Percentiles rank a stretch among this genome's conserved stretches.
Conservation (phyloP, 92 coral and sea anemone genomes). For the Phenganax subtilis region DNA sequence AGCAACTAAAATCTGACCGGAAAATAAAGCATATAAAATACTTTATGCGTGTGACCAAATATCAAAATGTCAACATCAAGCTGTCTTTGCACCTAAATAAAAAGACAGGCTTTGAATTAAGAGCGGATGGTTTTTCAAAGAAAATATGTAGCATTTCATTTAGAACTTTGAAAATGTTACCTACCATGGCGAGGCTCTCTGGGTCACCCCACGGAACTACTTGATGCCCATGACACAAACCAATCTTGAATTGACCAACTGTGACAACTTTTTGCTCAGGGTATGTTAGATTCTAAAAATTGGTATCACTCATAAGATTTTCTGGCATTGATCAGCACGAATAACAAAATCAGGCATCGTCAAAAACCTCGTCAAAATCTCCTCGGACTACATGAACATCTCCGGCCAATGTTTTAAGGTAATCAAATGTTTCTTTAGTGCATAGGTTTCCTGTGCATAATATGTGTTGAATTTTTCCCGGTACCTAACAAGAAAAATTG, state of each 20-base stretch:
- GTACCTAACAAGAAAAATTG: conserved; percentile 57
- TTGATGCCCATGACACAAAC: conserved; percentile 98
- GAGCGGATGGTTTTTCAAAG: too few relatives aligned
- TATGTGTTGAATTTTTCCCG: conserved; percentile 97
- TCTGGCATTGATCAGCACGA: neutral
- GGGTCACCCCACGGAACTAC: conserved; percentile 99
- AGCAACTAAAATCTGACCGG: neutral
- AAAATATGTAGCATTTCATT: too few relatives aligned
- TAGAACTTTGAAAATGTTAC: neutral
- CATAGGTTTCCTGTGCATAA: conserved; percentile 97
- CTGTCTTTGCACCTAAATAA: conserved; percentile 82
- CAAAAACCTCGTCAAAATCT: conserved; percentile 91
- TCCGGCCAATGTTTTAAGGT: conserved; percentile 86
- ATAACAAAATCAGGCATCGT: neutral
- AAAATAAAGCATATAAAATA: neutral
- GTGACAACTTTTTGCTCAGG: conserved; percentile 98
- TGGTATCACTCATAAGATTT: neutral
- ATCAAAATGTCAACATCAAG: conserved; percentile 93
- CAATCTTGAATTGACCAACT: conserved; percentile 97
- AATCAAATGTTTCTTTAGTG: conserved; percentile 91
- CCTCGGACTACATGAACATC: conserved; percentile 97
- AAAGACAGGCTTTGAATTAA: too few relatives aligned
- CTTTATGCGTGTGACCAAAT: conserved; percentile 94
- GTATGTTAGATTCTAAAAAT: conserved; percentile 74
- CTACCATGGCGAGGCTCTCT: conserved; percentile 92